A percentile compares a stretch with the other conserved stretches of the same genome.
These are phyloP conservation scores for Drosophila teissieri DNA, from an alignment of 1,140 invertebrate genomes.

Conservation along the genomic window DNA sequence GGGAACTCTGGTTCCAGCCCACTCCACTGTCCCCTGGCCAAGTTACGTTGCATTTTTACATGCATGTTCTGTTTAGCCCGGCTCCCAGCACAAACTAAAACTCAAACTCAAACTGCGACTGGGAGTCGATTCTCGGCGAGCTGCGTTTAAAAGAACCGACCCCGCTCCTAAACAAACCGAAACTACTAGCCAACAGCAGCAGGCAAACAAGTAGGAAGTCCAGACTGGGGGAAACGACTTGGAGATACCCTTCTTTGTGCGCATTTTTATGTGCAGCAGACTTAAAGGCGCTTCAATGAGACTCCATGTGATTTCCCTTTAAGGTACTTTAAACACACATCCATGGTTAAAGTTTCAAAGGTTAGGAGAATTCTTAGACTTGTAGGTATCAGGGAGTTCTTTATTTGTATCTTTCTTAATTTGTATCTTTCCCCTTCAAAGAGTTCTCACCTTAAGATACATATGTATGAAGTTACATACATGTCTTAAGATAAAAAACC, in stretches of 20 bases:
- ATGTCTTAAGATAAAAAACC: no score
- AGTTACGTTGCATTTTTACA: conserved; percentile 80
- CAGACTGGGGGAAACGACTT: neutral
- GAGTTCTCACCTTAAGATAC: no score
- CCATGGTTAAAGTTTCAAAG: no score
- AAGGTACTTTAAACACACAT: no score
- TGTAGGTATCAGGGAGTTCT: no score
- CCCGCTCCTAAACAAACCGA: conserved; percentile 74
- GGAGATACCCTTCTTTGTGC: neutral
- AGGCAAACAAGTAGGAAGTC: conserved; percentile 21
- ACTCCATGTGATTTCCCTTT: no score
- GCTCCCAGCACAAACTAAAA: conserved; percentile 43
- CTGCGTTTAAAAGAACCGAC: conserved; percentile 72
- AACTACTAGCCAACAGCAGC: conserved; percentile 63
- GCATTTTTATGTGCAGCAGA: neutral
- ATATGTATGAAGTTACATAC: no score
- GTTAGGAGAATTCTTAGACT: no score
- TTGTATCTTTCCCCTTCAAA: no score
- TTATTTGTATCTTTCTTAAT: no score
- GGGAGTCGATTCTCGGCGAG: conserved; percentile 16
- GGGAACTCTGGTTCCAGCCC: conserved; percentile 27
- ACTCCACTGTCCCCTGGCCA: conserved; percentile 42
- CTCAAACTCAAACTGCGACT: conserved; percentile 34
- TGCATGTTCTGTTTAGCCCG: conserved; percentile 63
- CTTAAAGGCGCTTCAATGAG: no score